phyloP scores from a whole-genome alignment of 2,888 invertebrate genomes.

The Dicycla oo region DNA sequence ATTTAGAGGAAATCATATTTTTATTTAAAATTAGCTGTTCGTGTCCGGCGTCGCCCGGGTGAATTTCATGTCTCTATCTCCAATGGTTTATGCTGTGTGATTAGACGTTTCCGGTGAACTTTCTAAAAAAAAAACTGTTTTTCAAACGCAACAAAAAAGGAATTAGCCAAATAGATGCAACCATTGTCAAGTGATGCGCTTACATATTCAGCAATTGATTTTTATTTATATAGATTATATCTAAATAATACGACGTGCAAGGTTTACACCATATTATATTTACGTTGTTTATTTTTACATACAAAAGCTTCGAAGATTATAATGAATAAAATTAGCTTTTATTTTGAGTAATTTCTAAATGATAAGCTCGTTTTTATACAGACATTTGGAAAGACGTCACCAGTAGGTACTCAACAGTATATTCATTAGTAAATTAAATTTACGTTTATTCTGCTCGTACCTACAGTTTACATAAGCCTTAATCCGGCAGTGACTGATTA shows the following conservation, averaged over 20 bases:
- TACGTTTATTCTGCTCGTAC: slow-evolving; percentile 13
- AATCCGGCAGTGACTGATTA: slow-evolving; percentile 40
- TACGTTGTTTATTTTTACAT: not conserved
- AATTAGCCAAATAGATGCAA: no score
- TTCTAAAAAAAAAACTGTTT: no score
- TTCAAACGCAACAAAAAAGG: no score
- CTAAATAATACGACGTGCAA: not conserved
- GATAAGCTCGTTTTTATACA: not conserved
- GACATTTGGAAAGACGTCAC: slow-evolving; percentile 8
- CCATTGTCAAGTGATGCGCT: no score
- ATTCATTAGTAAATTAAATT: slow-evolving; percentile 41
- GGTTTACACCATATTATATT: not conserved
- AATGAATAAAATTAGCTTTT: not conserved
- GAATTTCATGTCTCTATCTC: no score
- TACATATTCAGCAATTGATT: no score
- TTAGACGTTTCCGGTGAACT: no score
- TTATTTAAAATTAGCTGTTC: no score
- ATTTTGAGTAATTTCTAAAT: slow-evolving; percentile 12
- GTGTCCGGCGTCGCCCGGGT: no score
- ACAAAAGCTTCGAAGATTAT: not conserved
- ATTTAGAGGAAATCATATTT: no score
- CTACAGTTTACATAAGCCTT: slow-evolving; percentile 5
- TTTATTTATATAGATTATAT: no score
- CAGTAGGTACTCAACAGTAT: not conserved
- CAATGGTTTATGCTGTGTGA: no score